These are phyloP conservation scores for Sebastes jordani DNA, from an alignment of 2,797 vertebrate genomes.

Conservation along the genomic window DNA sequence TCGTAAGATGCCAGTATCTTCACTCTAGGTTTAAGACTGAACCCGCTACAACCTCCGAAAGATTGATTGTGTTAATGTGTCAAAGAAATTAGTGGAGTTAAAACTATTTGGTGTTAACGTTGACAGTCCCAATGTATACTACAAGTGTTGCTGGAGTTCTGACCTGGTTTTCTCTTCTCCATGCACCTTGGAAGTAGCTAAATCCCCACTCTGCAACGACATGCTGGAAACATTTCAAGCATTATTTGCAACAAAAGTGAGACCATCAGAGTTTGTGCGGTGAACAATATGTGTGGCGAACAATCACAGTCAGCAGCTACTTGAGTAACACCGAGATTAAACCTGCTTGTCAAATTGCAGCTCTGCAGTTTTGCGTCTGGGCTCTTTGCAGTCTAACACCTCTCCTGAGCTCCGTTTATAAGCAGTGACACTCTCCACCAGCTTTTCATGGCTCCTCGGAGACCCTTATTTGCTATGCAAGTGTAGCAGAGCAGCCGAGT, in stretches of 20 bases:
- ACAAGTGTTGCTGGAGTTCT: not conserved
- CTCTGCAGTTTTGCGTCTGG: conserved; percentile 50
- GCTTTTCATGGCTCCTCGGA: conserved; percentile 68
- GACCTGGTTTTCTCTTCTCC: not conserved
- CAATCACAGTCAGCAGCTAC: conserved; percentile 68
- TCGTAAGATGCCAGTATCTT: too few relatives aligned
- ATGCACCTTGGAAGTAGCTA: not conserved
- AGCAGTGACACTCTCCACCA: conserved; percentile 67
- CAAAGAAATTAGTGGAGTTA: too few relatives aligned
- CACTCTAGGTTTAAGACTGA: too few relatives aligned
- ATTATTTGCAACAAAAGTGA: conserved; percentile 56
- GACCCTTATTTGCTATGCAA: conserved; percentile 68
- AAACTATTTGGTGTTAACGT: too few relatives aligned
- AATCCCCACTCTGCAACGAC: not conserved
- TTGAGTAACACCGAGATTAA: conserved; percentile 52
- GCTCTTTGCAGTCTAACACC: conserved; percentile 50
- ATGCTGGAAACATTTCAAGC: conserved; percentile 43
- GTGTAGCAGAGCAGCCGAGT: conserved; percentile 59
- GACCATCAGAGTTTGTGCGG: conserved; percentile 39
- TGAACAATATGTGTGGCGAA: conserved; percentile 45
- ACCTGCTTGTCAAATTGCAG: conserved; percentile 66
- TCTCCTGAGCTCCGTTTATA: conserved; percentile 63
- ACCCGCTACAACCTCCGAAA: too few relatives aligned
- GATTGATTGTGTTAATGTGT: too few relatives aligned
- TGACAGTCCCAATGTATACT: not conserved